These are phyloP conservation scores for Coilia nasus DNA, from an alignment of 2,797 vertebrate species.

Conservation along the genomic window DNA sequence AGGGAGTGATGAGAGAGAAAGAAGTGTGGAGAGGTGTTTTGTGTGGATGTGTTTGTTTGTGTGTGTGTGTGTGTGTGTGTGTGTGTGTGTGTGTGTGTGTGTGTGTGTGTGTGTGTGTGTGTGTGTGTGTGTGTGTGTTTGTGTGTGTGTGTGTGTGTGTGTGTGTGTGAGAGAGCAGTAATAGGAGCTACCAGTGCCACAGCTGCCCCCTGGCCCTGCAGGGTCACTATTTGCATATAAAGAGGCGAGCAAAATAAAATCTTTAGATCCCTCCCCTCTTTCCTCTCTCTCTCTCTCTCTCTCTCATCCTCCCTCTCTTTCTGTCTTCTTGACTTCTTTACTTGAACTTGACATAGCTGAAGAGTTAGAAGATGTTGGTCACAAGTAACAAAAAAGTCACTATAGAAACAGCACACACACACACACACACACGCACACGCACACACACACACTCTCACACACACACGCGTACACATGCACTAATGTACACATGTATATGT, in stretches of 20 bases:
- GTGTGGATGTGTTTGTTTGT: not conserved
- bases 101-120: not conserved
- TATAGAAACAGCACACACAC: constrained; percentile 23
- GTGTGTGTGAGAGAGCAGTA: not conserved
- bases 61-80: not conserved
- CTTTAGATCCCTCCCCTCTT: constrained; percentile 44
- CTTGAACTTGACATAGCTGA: constrained; percentile 58
- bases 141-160: not conserved
- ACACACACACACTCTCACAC: not conserved
- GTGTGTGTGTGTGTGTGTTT: not conserved
- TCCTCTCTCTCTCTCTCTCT: constrained; percentile 4
- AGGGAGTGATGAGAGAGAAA: too few relatives aligned
- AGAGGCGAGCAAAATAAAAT: constrained; percentile 56
- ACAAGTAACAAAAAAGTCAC: not conserved
- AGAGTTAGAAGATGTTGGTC: constrained; percentile 64
- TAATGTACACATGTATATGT: not conserved
- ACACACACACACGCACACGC: not conserved
- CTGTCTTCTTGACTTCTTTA: constrained; percentile 41
- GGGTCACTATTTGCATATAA: constrained; percentile 69
- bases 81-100: not conserved
- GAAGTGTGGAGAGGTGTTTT: not conserved
- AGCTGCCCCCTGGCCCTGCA: constrained; percentile 69
- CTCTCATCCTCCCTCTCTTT: not conserved
- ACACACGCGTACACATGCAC: not conserved
- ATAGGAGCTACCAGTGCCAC: constrained; percentile 52